phyloP scores from a whole-genome alignment of 2,797 vertebrate species.

The Selene dorsalis region DNA sequence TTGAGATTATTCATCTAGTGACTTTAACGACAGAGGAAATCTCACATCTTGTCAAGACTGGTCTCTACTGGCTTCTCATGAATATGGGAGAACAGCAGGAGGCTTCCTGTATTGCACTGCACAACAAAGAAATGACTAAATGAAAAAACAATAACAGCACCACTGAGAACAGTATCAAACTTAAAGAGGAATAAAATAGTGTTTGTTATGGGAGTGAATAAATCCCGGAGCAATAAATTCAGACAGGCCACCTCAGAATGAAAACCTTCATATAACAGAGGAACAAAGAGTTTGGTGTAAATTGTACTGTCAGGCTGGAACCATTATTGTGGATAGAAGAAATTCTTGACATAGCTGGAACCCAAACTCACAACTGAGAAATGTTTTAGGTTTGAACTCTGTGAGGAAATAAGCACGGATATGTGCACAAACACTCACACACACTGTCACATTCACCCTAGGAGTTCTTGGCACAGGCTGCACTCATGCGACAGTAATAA shows the following conservation, averaged over 20 bases:
- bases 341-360: slow-evolving; percentile 46
- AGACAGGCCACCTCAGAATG: background rate
- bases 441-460: slow-evolving; percentile 25
- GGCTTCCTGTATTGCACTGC: background rate
- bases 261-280: slow-evolving; percentile 1
- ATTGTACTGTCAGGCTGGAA: slow-evolving; percentile 29
- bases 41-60: slow-evolving; percentile 6
- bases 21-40: slow-evolving; percentile 18
- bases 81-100: background rate
- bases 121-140: background rate
- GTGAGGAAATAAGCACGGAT: slow-evolving; percentile 2
- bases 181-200: background rate
- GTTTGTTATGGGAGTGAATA: background rate
- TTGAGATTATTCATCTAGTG: slow-evolving; percentile 11
- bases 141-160: background rate
- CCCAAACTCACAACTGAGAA: slow-evolving; percentile 33
- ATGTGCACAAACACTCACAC: slow-evolving; percentile 16
- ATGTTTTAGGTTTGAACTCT: slow-evolving; percentile 17
- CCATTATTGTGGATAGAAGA: slow-evolving; percentile 22
- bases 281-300: slow-evolving; percentile 19
- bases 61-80: background rate
- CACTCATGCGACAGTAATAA: slow-evolving; percentile 29
- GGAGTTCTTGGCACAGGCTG: slow-evolving; percentile 30
- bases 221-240: slow-evolving; percentile 6
- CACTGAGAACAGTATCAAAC: background rate